Conservation (phyloP, 2,113 vertebrate genomes). For the Jaculus jaculus region DNA sequence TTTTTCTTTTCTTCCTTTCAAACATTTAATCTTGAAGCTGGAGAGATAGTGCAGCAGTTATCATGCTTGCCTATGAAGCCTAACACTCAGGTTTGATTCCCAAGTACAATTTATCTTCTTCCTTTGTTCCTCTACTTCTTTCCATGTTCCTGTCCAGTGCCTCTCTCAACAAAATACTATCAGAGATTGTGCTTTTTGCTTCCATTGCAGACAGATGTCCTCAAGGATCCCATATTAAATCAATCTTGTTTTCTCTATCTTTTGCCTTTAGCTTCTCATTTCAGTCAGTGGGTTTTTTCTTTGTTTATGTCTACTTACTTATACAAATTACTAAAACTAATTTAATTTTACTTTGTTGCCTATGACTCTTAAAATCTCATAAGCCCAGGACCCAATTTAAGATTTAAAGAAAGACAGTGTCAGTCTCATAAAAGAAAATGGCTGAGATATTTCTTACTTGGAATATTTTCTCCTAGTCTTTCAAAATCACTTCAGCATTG, state of each 20-base stretch:
- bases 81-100: background rate
- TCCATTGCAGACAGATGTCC: background rate
- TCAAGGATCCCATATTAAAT: background rate
- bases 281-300: background rate
- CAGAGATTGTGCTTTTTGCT: background rate
- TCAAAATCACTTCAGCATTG: background rate
- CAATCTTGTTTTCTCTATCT: background rate
- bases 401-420: constrained; percentile 33
- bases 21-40: background rate
- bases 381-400: constrained; percentile 24
- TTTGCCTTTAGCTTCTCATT: background rate
- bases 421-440: background rate
- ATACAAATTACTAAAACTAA: background rate
- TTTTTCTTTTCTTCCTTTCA: background rate
- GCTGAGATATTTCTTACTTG: constrained; percentile 1
- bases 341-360: constrained; percentile 24
- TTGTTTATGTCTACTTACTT: background rate
- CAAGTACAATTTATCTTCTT: background rate
- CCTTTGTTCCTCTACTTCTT: background rate
- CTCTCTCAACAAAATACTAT: background rate
- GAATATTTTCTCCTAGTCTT: background rate
- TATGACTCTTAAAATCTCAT: background rate
- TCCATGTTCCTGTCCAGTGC: background rate
- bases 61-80: no score
- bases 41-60: no score